Evolutionary conservation across 2,888 invertebrate species (phyloP), one percentile per base, ranked within the genome.

Genomic region (Diaphora mendica): DNA sequence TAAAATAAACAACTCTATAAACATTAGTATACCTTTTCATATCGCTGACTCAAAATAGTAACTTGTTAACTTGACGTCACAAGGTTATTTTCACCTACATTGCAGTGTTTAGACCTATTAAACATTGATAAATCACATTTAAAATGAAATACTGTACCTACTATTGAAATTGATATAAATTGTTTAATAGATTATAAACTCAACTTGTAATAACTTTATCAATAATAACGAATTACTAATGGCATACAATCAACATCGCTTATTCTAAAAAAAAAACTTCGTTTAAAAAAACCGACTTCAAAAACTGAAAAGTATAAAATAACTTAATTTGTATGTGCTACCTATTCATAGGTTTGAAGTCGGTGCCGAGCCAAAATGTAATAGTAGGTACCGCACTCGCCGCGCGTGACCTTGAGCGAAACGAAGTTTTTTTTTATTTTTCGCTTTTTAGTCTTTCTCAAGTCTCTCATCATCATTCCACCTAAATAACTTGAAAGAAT

Each of bases 171-270:
- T 51, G 7, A 23, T 51, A 51, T 23, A 20, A 51, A 51, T 51
- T 20, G 51, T n/a, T 55, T 55, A 11, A 4, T 26, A 30, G 15
- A 7, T 62, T 15, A 30, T 62, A 15, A 62, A 30, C 30, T 62
- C 62, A 15, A 62, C 62, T 30, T 62, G 15, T 30, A 17, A 62
- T 30, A 13, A 30, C 15, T 4, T 3, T 30, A 30, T 30, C 44
- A 17, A 44, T 17, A 44, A 26, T 35, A 23, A 55, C 51, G 15
- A 55, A n/a, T 51, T 35, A 55, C 35, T 68, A 55, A 68, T n/a
- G 55, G 39, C 35, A 71, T 26, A 26, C 13, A 59, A 69, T 39
- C 65, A 30, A 51, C 39, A 42, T 67, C 67, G 59, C 33, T 30
- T 59, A 67, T 67, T 68, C 26, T 17, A 39, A 35, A n/a, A n/a